Base-by-base conservation (phyloP, 1,140 invertebrate genomes). In the Portunus trituberculatus region DNA sequence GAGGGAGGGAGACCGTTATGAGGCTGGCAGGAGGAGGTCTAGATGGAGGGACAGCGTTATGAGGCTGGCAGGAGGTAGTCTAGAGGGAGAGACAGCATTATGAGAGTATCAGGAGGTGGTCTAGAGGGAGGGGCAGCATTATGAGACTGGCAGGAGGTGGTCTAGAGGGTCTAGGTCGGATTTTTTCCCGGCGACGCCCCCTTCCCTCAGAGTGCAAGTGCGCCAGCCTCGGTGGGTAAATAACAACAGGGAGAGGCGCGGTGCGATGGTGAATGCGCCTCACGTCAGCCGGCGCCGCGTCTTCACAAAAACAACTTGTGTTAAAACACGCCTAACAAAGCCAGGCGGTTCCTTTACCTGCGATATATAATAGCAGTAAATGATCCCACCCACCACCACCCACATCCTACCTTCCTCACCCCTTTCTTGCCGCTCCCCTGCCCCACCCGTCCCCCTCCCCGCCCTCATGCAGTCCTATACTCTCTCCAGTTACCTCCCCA, bases 301-400 rank as follows among this genome's bases (percentile, higher is more conserved):
- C 67, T 1, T 7, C 67, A 76, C 20, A 76, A 76, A n/a, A 76
- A n/a, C 67, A 7, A 20, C 67, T 76, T 76, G 10, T 76, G 67
- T 25, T 76, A 76, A 76, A 76, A 76, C 67, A n/a, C 67, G 67
- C 20, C 67, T 76, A n/a, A 76, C 67, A 76, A 76, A 76, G 67
- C 67, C 20, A 76, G 67, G 67, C 67, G 67, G 67, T 76, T n/a
- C 67, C 67, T 76, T 76, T 25, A 76, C n/a, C 67, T 76, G 67
- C 0, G 6, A 25, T 76, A 76, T 76, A 76, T 76, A 25, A 76
- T 76, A 8, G 67, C n/a, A 76, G 67, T 76, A 7, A n/a, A 76
- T 0, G 20, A 8, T n/a, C 67, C 67, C 20, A 20, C 67, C 67
- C 67, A 76, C n/a, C 67, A 39, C 39, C 39, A n/a, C n/a, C 67